Base-by-base conservation (phyloP, 2,797 vertebrate genomes). In the Tachyglossus aculeatus region DNA sequence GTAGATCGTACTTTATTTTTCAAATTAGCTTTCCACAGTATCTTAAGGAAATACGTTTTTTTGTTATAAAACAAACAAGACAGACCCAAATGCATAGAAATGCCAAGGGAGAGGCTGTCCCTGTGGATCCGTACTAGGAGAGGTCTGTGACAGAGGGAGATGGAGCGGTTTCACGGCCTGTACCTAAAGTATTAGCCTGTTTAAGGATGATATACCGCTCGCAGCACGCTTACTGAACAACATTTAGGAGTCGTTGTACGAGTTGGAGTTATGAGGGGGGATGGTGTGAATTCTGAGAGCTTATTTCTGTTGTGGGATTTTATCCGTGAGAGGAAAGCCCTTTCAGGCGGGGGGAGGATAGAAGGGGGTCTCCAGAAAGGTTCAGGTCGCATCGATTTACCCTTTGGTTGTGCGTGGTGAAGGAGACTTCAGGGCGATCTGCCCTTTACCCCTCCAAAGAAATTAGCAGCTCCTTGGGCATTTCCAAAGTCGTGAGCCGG, bases 31-130 rank as follows among this genome's bases (percentile, higher is more conserved):
- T 73, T 90, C 89, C 82, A 65, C 71, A 75, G 15, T 77, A 48
- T 70, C 72, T 87, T 82, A 74, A 88, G 57, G 79, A 86, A 88
- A 88, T 71, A 48, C 12, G 12, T 47, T 40, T 64, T n/a, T n/a
- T n/a, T n/a, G n/a, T n/a, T n/a, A n/a, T n/a, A n/a, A n/a, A n/a
- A n/a, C n/a, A n/a, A n/a, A n/a, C n/a, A n/a, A n/a, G n/a, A n/a
- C n/a, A n/a, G n/a, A n/a, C n/a, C n/a, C n/a, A n/a, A n/a, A n/a
- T n/a, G n/a, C n/a, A n/a, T n/a, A n/a, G n/a, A n/a, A n/a, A n/a
- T n/a, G 14, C 43, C 66, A 64, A 65, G 66, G 37, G 32, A 32
- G 39, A 74, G 74, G 74, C 87, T 87, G 74, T 83, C 85, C 29
- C 15, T 59, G 16, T 58, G 59, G 74, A 78, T 81, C 73, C 32